A percentile compares a stretch with the other conserved stretches of the same genome.
phyloP scores from a whole-genome alignment of 2,113 vertebrate species.

The Taxidea taxus region DNA sequence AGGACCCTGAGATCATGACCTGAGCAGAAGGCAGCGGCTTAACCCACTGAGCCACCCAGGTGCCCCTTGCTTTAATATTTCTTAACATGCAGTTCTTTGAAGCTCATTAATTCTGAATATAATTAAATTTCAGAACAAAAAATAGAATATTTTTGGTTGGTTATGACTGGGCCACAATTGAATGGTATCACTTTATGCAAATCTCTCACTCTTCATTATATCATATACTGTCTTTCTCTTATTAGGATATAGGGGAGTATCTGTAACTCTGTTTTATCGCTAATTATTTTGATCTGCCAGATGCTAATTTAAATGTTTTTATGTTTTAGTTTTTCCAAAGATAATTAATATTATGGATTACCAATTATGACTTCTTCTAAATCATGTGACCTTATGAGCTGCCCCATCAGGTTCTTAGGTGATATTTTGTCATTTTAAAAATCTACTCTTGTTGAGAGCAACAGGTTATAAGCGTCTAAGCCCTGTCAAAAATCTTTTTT shows the following conservation, averaged over 20 bases:
- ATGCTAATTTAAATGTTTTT: not conserved
- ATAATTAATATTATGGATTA: not conserved
- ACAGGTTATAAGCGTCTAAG: not conserved
- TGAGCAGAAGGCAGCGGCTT: too few species aligned
- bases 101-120: not conserved
- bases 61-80: not conserved
- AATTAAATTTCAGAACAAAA: not conserved
- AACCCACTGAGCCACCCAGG: too few species aligned
- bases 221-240: not conserved
- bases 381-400: not conserved
- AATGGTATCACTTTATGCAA: not conserved
- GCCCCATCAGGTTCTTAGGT: not conserved
- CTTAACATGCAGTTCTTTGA: not conserved
- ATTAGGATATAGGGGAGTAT: not conserved
- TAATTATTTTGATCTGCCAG: not conserved
- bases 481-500: not conserved
- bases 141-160: not conserved
- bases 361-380: not conserved
- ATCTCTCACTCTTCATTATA: not conserved
- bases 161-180: not conserved
- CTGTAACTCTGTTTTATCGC: not conserved
- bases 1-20: too few species aligned
- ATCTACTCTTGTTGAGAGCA: not conserved
- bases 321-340: not conserved
- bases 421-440: not conserved